Conservation (phyloP, 2,888 invertebrate genomes). For the Carterocephalus palaemon region DNA sequence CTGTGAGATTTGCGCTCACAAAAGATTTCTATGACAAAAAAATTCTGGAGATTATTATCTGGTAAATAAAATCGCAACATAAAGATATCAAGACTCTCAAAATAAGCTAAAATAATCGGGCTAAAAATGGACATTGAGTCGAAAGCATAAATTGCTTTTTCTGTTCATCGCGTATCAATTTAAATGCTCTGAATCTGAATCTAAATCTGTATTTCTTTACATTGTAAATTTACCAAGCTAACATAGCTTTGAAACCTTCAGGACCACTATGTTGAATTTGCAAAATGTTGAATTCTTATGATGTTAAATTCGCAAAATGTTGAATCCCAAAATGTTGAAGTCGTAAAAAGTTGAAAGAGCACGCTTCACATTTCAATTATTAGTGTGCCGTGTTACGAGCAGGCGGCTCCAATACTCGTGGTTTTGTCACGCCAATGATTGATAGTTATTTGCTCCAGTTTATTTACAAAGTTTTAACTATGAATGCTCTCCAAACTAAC, state of each 20-base stretch:
- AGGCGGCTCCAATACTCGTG: conserved; percentile 46
- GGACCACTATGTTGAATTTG: too few species aligned
- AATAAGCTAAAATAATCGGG: conserved; percentile 10
- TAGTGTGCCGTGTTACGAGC: conserved; percentile 41
- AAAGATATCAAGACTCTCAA: conserved; percentile 20
- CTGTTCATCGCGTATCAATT: too few species aligned
- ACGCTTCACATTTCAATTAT: conserved; percentile 48
- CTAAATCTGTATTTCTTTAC: too few species aligned
- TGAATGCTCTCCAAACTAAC: too few species aligned
- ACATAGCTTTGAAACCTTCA: too few species aligned
- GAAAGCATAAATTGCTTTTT: conserved; percentile 9
- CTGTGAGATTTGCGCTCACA: conserved; percentile 3
- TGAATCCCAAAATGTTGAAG: too few species aligned
- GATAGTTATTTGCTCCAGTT: conserved; percentile 39
- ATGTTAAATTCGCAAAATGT: too few species aligned
- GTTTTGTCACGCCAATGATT: conserved; percentile 56
- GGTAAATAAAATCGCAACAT: conserved; percentile 14
- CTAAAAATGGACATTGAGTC: neutral
- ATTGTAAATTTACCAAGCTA: too few species aligned
- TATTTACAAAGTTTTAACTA: conserved; percentile 30
- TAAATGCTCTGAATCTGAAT: too few species aligned
- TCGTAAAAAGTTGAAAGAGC: conserved; percentile 19
- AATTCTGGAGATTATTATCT: conserved; percentile 17
- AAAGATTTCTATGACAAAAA: conserved; percentile 20
- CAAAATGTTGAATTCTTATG: too few species aligned